These are phyloP conservation scores for Drosophila bifasciata DNA, from an alignment of 1,140 invertebrate genomes.

Conservation along the genomic window DNA sequence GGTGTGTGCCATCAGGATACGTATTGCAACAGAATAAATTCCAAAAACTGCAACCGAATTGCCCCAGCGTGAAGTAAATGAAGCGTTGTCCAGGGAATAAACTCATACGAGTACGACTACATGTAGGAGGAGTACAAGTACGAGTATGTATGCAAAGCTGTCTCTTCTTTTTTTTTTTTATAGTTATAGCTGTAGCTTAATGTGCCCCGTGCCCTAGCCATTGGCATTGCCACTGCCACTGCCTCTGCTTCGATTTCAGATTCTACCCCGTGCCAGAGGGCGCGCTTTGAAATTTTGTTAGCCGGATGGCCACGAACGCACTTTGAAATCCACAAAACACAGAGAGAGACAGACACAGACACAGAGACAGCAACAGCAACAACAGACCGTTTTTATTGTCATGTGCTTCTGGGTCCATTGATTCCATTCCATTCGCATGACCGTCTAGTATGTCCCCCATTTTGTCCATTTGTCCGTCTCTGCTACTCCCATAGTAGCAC, in stretches of 20 bases:
- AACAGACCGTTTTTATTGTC: slow-evolving; percentile 54
- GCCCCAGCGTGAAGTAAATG: slow-evolving; percentile 21
- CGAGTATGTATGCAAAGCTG: slow-evolving; percentile 44
- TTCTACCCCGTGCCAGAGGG: slow-evolving; percentile 13
- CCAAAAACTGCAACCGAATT: slow-evolving; percentile 22
- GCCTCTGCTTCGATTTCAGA: slow-evolving; percentile 5
- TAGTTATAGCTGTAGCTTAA: slow-evolving; percentile 48
- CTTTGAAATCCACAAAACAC: background rate
- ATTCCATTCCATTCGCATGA: slow-evolving; percentile 45
- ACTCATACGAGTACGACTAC: too few species aligned
- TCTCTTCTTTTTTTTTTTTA: slow-evolving; percentile 48
- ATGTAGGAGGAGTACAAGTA: too few species aligned
- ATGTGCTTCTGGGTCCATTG: slow-evolving; percentile 57
- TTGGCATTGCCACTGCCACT: slow-evolving; percentile 20
- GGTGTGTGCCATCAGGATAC: background rate
- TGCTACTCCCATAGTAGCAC: slow-evolving; percentile 9
- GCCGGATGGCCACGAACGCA: slow-evolving; percentile 16
- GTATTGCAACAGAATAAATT: slow-evolving; percentile 14
- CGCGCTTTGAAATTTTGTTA: slow-evolving; percentile 31
- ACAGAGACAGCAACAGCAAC: slow-evolving; percentile 3
- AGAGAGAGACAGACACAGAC: slow-evolving; percentile 2
- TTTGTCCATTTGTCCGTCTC: background rate
- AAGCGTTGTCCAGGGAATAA: slow-evolving; percentile 25
- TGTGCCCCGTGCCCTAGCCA: too few species aligned
- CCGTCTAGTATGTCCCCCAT: slow-evolving; percentile 19